These are phyloP conservation scores for Andrena cerasifolii DNA, from an alignment of 1,140 invertebrate genomes.

Conservation along the genomic window DNA sequence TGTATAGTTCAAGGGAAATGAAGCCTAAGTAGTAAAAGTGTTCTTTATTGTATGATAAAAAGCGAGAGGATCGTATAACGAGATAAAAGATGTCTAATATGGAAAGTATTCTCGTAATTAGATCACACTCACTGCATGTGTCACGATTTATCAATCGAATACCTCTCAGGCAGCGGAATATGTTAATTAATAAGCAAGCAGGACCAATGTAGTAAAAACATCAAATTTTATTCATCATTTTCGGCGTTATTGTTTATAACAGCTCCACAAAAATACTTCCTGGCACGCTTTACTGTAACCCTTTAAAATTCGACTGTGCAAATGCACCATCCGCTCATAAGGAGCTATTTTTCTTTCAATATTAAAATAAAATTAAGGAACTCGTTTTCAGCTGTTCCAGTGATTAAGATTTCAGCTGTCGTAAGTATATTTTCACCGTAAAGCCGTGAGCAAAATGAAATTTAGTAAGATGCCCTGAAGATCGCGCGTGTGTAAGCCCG, in stretches of 20 bases:
- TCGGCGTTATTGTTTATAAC: too few species aligned
- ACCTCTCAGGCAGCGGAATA: background rate
- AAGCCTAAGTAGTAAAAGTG: slow-evolving; percentile 9
- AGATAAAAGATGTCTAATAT: background rate
- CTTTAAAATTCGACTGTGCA: too few species aligned
- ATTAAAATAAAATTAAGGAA: too few species aligned
- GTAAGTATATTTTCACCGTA: background rate
- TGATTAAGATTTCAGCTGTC: too few species aligned
- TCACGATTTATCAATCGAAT: background rate
- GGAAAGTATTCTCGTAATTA: slow-evolving; percentile 28
- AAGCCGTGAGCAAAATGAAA: background rate
- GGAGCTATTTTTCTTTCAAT: too few species aligned
- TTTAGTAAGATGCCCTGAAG: background rate
- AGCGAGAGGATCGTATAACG: background rate
- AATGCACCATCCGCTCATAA: too few species aligned
- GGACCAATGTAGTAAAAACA: background rate
- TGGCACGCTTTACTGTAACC: too few species aligned
- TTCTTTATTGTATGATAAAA: slow-evolving; percentile 4
- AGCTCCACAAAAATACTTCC: too few species aligned
- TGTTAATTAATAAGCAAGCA: background rate
- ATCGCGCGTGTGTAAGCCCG: background rate
- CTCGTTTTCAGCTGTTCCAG: too few species aligned
- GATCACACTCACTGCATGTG: background rate
- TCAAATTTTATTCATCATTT: too few species aligned
- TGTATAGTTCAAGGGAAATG: too few species aligned